Evolutionary conservation across 2,888 invertebrate genomes (phyloP), one percentile per base, ranked within the genome.

Genomic region (Cetonia aurata): DNA sequence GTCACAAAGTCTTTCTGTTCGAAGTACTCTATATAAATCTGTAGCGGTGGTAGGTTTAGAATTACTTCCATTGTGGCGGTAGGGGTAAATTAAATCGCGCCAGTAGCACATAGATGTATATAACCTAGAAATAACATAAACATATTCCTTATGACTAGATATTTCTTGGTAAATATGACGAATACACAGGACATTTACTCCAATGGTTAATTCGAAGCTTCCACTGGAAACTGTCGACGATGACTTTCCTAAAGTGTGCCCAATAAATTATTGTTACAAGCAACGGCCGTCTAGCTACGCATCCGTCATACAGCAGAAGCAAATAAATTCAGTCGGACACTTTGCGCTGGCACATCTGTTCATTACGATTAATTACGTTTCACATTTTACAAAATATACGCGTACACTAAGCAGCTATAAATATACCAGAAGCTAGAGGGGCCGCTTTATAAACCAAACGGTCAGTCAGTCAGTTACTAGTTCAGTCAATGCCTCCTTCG

Each of bases 281-380:
- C 17, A 15, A 48, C 15, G 31, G 46, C 46, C 42, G 25, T 25
- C 60, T 33, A 48, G 19, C 19, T n/a, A 25, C 46, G 46, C 33
- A 48, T 60, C 48, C 60, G 60, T 60, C 48, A 41, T 25, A 25
- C 1, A 25, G 46, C 13, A 15, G n/a, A 46, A 17, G 15, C 31
- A 48, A 60, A 60, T 60, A 60, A 60, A 60, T 60, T 60, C 25
- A 46, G 37, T 33, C 13, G 56, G 37, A 53, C 17, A 19, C 33
- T 25, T 25, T 4, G 25, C 25, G 33, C 53, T 44, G 31, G 46
- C 46, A 19, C 60, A 60, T 60, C 60, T 60, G 60, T 48, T 60
- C 15, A 60, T 60, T 60, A 60, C 60, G 48, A 60, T 60, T 48
- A 60, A 60, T 60, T 60, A 60, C 48, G 48, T 60, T 60, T 46